Base-by-base conservation (phyloP, 2,797 vertebrate species). In the Threskiornis aethiopicus region DNA sequence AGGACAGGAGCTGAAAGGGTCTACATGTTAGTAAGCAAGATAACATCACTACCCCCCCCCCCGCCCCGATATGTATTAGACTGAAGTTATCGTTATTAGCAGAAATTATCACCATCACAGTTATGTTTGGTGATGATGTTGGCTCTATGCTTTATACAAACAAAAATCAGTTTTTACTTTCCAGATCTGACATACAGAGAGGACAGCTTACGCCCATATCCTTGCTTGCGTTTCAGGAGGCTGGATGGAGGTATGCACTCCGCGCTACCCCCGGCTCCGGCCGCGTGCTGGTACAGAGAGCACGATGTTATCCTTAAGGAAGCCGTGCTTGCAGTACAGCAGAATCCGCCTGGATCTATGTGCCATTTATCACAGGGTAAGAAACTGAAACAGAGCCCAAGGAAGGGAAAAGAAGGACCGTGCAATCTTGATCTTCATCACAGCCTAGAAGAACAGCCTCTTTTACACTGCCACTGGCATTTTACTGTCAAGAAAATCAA, bases 401-500 rank as follows among this genome's bases (percentile, higher is more conserved):
- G 28, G 35, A 94, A 91, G 14, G 22, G n/a, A 57, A 85, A 84
- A 90, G 67, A 65, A 87, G 16, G 13, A 21, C 66, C 11, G 1
- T 59, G 58, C 51, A 57, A 5, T 72, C 66, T 81, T 64, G 31
- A 41, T 65, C 67, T 75, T 76, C 71, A 2, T 37, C 75, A 31
- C 0, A 0, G 39, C 42, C 44, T 83, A 64, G 37, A 70, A 82
- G 41, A 73, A 66, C 51, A 66, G 13, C 25, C 18, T 91, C 29
- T 92, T 79, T 92, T 79, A 69, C 55, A 51, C 69, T 70, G 44
- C 67, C 4, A 6, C 29, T 49, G 90, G 31, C 44, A 35, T 92
- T 94, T 92, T 81, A 65, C 64, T 71, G 41, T 70, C 54, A 81
- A 64, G 77, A 89, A 94, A 91, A 92, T 67, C 3, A 83, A 92